Evolutionary conservation across 2,113 vertebrate species (phyloP).

Genomic region (Porphyrio hochstetteri): DNA sequence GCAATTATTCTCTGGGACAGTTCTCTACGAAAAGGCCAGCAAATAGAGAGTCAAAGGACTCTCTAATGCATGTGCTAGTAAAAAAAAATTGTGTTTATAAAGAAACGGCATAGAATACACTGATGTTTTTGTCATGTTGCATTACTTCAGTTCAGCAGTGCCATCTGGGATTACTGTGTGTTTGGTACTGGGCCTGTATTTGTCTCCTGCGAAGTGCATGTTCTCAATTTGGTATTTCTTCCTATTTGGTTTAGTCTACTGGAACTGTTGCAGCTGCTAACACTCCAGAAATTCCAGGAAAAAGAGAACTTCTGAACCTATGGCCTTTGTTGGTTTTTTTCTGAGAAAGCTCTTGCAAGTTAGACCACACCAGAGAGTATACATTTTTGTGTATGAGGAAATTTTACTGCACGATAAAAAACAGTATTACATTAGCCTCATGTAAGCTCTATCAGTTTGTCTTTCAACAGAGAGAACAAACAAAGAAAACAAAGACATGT

Average conservation of each 20-base stretch:
- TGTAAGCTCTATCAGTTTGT: neutral
- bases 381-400: neutral
- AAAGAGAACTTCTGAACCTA: neutral
- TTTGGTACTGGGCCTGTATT: neutral
- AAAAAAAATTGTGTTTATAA: neutral
- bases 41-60: neutral
- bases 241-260: neutral
- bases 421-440: neutral
- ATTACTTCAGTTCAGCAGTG: neutral
- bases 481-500: rapidly evolving
- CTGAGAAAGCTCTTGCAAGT: neutral
- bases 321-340: neutral
- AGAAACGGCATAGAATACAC: neutral
- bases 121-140: neutral
- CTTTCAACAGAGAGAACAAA: neutral
- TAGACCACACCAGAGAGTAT: neutral
- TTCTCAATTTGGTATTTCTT: neutral
- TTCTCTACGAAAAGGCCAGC: neutral
- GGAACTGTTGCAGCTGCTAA: neutral
- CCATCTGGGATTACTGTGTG: neutral
- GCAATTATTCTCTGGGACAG: neutral
- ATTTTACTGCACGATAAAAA: neutral
- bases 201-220: neutral
- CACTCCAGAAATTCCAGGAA: neutral
- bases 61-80: neutral